These are phyloP conservation scores for Drosophila ironensis DNA, from an alignment of 1,140 invertebrate species.

Conservation along the genomic window DNA sequence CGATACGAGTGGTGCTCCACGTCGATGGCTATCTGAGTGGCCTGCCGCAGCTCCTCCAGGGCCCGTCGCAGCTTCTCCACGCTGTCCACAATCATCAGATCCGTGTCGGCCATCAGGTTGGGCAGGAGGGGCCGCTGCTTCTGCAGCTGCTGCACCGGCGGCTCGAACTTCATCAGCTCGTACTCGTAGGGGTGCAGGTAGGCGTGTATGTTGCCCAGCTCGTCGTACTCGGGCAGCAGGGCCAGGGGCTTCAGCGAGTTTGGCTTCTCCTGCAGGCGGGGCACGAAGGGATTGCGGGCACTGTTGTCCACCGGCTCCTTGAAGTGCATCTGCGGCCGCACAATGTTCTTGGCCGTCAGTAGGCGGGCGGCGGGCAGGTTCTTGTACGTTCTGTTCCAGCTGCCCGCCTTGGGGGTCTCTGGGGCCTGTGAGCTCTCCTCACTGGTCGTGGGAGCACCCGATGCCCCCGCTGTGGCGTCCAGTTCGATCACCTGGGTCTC, in stretches of 20 bases:
- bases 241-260: slow-evolving; percentile 93
- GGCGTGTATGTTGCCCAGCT: slow-evolving; percentile 84
- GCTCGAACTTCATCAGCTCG: slow-evolving; percentile 90
- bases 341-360: slow-evolving; percentile 88
- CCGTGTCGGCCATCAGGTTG: slow-evolving; percentile 85
- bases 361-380: slow-evolving; percentile 80
- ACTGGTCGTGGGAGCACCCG: background rate
- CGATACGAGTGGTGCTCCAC: slow-evolving; percentile 94
- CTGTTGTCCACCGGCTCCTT: slow-evolving; percentile 94
- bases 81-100: slow-evolving; percentile 87
- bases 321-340: slow-evolving; percentile 92
- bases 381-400: slow-evolving; percentile 63
- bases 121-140: slow-evolving; percentile 72
- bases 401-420: slow-evolving; percentile 63
- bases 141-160: slow-evolving; percentile 83
- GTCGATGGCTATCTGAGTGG: slow-evolving; percentile 91
- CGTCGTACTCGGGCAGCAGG: slow-evolving; percentile 86
- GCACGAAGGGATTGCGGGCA: slow-evolving; percentile 88
- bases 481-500: slow-evolving; percentile 81
- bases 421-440: background rate
- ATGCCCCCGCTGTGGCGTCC: slow-evolving; percentile 57
- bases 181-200: slow-evolving; percentile 95
- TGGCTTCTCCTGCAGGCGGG: slow-evolving; percentile 93
- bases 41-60: slow-evolving; percentile 85
- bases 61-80: slow-evolving; percentile 86